phyloP scores from a whole-genome alignment of 1,140 invertebrate species.

The Amyelois transitella region DNA sequence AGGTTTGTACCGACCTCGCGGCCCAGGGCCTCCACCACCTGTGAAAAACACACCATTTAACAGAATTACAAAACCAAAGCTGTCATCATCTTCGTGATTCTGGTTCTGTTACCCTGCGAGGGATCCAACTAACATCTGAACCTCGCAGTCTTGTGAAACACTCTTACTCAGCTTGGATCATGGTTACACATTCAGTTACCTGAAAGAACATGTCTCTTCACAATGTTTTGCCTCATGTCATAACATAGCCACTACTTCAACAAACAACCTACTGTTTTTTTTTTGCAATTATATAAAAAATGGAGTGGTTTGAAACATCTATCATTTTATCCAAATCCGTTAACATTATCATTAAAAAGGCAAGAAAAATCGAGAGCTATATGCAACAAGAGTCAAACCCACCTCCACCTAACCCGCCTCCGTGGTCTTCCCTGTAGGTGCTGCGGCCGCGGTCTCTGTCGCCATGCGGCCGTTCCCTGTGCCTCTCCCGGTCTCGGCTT shows the following conservation, averaged over 20 bases:
- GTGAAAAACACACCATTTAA: slow-evolving; percentile 20
- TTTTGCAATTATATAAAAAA: not conserved
- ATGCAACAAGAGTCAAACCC: not conserved
- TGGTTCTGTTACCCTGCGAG: too few species aligned
- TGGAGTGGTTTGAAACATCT: not conserved
- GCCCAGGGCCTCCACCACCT: slow-evolving; percentile 29
- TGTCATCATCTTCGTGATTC: too few species aligned
- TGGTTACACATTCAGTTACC: too few species aligned
- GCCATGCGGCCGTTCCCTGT: slow-evolving; percentile 10
- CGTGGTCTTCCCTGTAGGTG: slow-evolving; percentile 37
- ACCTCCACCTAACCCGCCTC: slow-evolving; percentile 44
- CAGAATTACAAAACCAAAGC: not conserved
- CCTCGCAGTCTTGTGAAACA: too few species aligned
- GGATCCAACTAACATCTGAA: too few species aligned
- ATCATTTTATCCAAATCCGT: not conserved
- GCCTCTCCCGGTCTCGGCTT: slow-evolving; percentile 21
- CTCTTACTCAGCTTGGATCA: too few species aligned
- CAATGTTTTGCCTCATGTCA: too few species aligned
- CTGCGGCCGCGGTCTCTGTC: slow-evolving; percentile 13
- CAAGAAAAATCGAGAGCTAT: too few species aligned
- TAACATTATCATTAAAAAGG: too few species aligned
- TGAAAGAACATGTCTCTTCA: too few species aligned
- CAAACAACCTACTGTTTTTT: too few species aligned
- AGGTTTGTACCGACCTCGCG: slow-evolving; percentile 48
- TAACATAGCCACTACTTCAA: too few species aligned